A percentile compares a stretch with the other conserved stretches of the same genome.
phyloP scores from a whole-genome alignment of 2,113 vertebrate genomes.

The Myiagra hebetior region DNA sequence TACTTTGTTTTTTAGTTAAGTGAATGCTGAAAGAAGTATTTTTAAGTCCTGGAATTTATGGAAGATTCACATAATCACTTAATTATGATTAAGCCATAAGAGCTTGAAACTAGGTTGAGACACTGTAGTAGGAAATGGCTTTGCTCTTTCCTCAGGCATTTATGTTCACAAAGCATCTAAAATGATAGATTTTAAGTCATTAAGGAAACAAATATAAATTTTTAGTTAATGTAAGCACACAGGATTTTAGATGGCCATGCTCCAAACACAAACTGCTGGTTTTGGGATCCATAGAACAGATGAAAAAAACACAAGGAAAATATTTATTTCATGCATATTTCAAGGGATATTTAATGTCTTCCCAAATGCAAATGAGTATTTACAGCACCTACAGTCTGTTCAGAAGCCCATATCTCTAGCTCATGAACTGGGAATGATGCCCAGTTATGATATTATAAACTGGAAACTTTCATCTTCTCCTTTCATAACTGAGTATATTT shows the following conservation, averaged over 20 bases:
- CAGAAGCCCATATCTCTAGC: neutral
- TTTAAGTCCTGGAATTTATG: neutral
- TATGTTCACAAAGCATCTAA: neutral
- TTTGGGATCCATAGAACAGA: neutral
- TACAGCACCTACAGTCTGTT: neutral
- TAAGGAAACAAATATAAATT: neutral
- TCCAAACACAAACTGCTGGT: neutral
- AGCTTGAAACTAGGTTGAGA: neutral
- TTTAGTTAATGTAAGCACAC: neutral
- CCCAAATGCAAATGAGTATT: neutral
- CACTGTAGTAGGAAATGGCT: neutral
- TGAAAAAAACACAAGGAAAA: neutral
- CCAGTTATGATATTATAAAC: neutral
- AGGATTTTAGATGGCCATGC: neutral
- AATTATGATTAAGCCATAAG: neutral
- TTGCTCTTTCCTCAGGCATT: neutral
- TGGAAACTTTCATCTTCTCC: neutral
- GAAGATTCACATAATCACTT: neutral
- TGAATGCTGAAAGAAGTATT: neutral
- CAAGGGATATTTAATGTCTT: neutral
- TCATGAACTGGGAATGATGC: neutral
- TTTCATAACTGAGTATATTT: neutral
- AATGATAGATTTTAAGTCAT: neutral
- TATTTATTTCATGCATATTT: neutral
- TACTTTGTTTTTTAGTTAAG: neutral